Percentiles rank a stretch among this genome's conserved stretches.
Evolutionary conservation across 2,113 vertebrate species (phyloP).

Genomic region (Strix uralensis): DNA sequence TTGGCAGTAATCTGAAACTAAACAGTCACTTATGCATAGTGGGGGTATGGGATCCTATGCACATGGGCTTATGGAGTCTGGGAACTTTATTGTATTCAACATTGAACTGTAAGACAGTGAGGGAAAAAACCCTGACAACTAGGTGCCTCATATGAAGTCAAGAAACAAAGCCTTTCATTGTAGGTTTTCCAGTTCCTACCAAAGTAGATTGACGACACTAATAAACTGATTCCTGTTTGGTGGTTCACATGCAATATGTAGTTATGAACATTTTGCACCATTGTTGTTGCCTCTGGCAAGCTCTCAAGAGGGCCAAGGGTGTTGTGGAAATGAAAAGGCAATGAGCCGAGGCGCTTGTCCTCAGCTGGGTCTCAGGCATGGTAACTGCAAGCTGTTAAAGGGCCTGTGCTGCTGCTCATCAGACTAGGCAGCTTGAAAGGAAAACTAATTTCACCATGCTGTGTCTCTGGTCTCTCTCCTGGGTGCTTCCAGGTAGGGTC

Average conservation of each 20-base stretch:
- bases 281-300: background rate
- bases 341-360: fast-evolving
- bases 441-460: background rate
- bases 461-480: background rate
- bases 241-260: background rate
- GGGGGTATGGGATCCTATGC: background rate
- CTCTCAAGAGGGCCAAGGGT: background rate
- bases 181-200: background rate
- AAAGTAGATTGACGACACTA: background rate
- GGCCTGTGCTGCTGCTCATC: background rate
- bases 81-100: background rate
- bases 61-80: background rate
- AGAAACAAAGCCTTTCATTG: background rate
- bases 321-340: background rate
- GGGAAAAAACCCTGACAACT: background rate
- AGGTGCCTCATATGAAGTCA: background rate
- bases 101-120: background rate
- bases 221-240: background rate
- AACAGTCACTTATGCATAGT: background rate
- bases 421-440: background rate
- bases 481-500: background rate
- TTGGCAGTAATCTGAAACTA: slow-evolving; percentile 2
- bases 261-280: background rate
- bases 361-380: background rate
- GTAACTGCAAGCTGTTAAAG: background rate